Conservation (phyloP, 2,113 vertebrate genomes). For the Megaceryle torquata region DNA sequence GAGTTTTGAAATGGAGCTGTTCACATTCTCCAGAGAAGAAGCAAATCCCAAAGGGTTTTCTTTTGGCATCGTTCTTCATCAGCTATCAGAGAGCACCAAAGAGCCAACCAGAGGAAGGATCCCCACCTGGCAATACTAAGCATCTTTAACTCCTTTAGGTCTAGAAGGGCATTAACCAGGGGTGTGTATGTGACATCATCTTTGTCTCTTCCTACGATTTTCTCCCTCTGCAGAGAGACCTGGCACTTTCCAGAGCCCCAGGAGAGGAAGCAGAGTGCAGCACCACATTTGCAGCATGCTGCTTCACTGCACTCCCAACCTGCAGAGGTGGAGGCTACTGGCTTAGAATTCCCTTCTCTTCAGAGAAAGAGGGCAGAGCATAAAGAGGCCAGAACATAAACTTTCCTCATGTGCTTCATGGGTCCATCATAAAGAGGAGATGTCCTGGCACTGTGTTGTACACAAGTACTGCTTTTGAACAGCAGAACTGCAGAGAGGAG, state of each 20-base stretch:
- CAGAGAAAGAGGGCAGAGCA: neutral
- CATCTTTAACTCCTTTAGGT: neutral
- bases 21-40: neutral
- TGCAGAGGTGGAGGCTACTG: neutral
- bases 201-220: neutral
- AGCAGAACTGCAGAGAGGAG: neutral
- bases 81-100: neutral
- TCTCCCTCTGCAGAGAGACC: neutral
- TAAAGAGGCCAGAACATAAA: neutral
- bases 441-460: neutral
- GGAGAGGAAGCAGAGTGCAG: neutral
- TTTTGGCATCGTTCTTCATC: neutral
- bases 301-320: neutral
- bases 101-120: neutral
- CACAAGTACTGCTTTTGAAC: neutral
- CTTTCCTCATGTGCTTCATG: accelerated
- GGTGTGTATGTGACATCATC: neutral
- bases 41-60: neutral
- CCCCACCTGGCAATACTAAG: neutral
- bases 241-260: neutral
- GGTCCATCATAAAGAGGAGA: neutral
- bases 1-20: neutral
- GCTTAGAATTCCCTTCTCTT: neutral
- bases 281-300: neutral
- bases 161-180: neutral